These are phyloP conservation scores for Thripadectes ignobilis DNA, from an alignment of 2,797 vertebrate species.

Conservation along the genomic window DNA sequence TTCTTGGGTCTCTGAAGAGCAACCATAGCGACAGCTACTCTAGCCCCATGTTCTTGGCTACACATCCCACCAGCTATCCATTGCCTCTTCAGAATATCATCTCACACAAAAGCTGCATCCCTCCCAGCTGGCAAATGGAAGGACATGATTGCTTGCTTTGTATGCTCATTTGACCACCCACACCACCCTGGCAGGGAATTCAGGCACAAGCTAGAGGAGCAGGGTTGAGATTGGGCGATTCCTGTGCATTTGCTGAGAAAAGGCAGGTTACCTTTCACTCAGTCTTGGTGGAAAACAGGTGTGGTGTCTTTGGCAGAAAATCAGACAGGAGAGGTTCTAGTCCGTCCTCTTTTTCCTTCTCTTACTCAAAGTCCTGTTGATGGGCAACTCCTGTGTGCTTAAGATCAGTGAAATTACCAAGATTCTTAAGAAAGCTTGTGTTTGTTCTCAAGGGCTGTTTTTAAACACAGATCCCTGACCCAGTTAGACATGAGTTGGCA, in stretches of 20 bases:
- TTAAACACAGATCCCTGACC: neutral
- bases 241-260: neutral
- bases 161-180: neutral
- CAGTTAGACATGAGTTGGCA: neutral
- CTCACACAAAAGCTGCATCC: neutral
- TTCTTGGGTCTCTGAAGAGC: neutral
- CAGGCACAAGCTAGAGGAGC: neutral
- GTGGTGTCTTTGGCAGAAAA: neutral
- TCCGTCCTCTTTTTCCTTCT: neutral
- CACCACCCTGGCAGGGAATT: rapidly evolving
- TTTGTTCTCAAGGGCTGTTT: neutral
- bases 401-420: neutral
- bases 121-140: rapidly evolving
- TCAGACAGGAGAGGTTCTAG: neutral
- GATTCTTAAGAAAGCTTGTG: neutral
- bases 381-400: neutral
- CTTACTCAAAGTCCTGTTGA: neutral
- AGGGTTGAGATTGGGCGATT: neutral
- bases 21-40: rapidly evolving
- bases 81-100: neutral
- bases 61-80: rapidly evolving
- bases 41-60: rapidly evolving
- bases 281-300: neutral
- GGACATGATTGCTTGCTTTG: neutral
- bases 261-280: neutral